These are phyloP conservation scores for Chaetoderma sp. DNA, from an alignment of 2,888 invertebrate species.

Conservation along the genomic window DNA sequence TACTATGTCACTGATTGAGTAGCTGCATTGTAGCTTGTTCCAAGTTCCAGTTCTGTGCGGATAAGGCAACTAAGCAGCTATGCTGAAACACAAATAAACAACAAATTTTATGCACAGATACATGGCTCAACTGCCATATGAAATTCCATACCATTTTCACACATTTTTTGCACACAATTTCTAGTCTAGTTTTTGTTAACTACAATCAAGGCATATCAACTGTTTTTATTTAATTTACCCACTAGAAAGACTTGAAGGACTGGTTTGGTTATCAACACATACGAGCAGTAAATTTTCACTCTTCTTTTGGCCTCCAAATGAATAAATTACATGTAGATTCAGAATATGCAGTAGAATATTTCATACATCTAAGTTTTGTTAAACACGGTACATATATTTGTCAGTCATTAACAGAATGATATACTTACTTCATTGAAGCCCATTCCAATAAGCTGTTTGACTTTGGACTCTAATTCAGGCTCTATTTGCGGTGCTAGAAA, in stretches of 20 bases:
- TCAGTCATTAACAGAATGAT: not conserved
- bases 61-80: conserved; percentile 88
- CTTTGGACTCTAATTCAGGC: conserved; percentile 87
- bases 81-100: conserved; percentile 70
- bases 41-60: conserved; percentile 92
- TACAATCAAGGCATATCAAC: no score
- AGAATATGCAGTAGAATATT: no score
- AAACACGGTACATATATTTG: not conserved
- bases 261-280: no score
- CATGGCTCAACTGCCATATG: not conserved
- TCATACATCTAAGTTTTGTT: not conserved
- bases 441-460: conserved; percentile 91
- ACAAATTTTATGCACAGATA: not conserved
- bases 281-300: no score
- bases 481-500: conserved; percentile 79
- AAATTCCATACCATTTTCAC: not conserved
- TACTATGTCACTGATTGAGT: conserved; percentile 82
- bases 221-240: no score
- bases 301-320: not conserved
- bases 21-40: conserved; percentile 91
- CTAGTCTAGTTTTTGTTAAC: no score
- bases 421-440: conserved; percentile 82
- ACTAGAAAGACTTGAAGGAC: no score
- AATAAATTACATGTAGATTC: not conserved
- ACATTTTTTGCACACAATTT: not conserved